phyloP scores from a whole-genome alignment of 1,140 invertebrate species.

The Neelides sp. region DNA sequence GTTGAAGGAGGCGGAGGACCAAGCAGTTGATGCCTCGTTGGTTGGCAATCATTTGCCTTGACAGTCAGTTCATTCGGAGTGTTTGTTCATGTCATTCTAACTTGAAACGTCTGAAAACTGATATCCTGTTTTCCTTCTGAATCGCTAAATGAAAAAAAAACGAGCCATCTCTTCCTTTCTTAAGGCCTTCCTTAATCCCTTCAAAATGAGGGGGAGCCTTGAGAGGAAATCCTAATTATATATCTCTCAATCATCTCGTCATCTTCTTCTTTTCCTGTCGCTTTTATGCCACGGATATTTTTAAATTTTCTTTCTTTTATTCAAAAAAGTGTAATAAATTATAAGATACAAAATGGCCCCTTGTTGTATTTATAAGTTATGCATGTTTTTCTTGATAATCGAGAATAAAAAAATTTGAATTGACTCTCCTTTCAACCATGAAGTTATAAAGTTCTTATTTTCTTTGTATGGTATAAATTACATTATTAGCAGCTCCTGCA shows the following conservation, averaged over 20 bases:
- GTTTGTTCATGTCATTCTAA: slow-evolving; percentile 29
- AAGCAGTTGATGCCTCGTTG: too few relatives aligned
- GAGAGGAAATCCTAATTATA: background rate
- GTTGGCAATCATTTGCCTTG: slow-evolving; percentile 19
- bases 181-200: background rate
- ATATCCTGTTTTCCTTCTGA: slow-evolving; percentile 27
- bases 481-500: too few relatives aligned
- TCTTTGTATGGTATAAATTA: too few relatives aligned
- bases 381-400: too few relatives aligned
- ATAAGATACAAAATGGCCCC: too few relatives aligned
- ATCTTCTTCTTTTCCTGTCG: background rate
- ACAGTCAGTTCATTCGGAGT: slow-evolving; percentile 11
- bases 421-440: too few relatives aligned
- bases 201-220: background rate
- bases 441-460: too few relatives aligned
- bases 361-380: too few relatives aligned
- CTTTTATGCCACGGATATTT: too few relatives aligned
- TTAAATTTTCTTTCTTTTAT: too few relatives aligned
- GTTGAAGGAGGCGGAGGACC: background rate
- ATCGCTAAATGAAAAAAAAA: background rate
- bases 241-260: background rate
- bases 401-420: too few relatives aligned
- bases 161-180: background rate
- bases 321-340: too few relatives aligned
- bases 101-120: slow-evolving; percentile 29